Base-by-base conservation (phyloP, 2,888 invertebrate genomes). In the Drosophila merina region DNA sequence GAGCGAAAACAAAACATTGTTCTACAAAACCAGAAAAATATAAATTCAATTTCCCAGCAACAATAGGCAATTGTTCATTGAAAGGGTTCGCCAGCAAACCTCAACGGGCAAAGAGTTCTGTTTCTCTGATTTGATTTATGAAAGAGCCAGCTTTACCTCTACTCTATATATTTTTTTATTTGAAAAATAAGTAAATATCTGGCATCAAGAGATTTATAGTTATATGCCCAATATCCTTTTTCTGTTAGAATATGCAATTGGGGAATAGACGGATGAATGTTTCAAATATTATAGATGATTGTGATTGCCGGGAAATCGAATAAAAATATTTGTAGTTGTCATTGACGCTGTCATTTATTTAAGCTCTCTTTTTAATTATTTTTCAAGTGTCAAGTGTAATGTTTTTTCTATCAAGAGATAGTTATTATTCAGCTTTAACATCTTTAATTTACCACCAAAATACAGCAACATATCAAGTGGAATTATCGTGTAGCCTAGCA, bases 71-170 rank as follows among this genome's bases (percentile, higher is more conserved):
- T 79, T 79, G 67, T 74, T 57, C 59, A 51, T 44, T 69, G 67
- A 55, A 74, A 55, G 51, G 44, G 20, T 52, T 74, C 31, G 9
- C 36, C 20, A 30, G 36, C 33, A 30, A 72, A 48, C 48, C 73
- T 73, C 50, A 51, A 52, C 62, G 72, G 62, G 26, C 59, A 60
- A 31, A 57, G 49, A 72, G 51, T 62, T 33, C 45, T 14, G 40
- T 10, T 45, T 50, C 57, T 69, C 44, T 9, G 33, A 62, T 79
- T 77, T 77, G 74, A 77, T 79, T 80, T 77, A 77, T 57, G 78
- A 14, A 47, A 40, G 28, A 50, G 40, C 6, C 48, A 14, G 40
- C 40, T 42, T 20, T 33, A 47, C 31, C 47, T 31, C 14, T 31
- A 10, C 25, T 52, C 28, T 30, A 14, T 42, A 28, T 26, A 31